Base-by-base conservation (phyloP, 2,113 vertebrate species). In the Galemys pyrenaicus region DNA sequence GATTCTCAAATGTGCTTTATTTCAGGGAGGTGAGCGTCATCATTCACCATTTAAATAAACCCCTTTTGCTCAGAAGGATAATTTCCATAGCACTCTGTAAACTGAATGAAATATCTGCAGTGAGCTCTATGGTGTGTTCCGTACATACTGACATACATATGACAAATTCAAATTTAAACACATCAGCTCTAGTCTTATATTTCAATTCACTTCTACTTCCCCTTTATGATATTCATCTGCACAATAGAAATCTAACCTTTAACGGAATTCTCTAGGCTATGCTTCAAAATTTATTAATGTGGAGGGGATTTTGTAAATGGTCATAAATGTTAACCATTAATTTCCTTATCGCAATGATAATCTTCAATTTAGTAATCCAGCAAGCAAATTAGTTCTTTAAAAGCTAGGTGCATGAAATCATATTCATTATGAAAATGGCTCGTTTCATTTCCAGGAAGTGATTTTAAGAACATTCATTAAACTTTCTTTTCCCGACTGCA, bases 361-460 rank as follows among this genome's bases (percentile, higher is more conserved):
- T 58, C 73, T 96, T 84, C 86, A 97, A 93, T 92, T 93, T 65
- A 96, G 73, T 81, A 97, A 96, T 30, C 37, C 65, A 26, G 32
- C 60, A 92, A 97, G 77, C 92, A 91, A 88, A 88, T 2, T 77
- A 87, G 58, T 90, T 96, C 68, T 96, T 97, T 97, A 83, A 81
- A 94, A 95, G 91, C 81, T 86, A 73, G 46, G 82, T 3, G 19
- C 71, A 80, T 96, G 88, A 96, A 96, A 64, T 97, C 71, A 95
- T 51, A 80, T 94, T 97, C 91, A 95, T 98, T 97, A 96, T 60
- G 95, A 88, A 96, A 97, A 97, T 92, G 74, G 75, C 41, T 93
- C 44, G 5, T 92, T 41, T 78, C 65, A 81, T 95, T 96, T 96
- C 91, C 83, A 94, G 93, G 16, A 64, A 8, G 32, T 87, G 22